These are phyloP conservation scores for Pogonomyrmex barbatus DNA, from an alignment of 1,140 invertebrate genomes.

Conservation along the genomic window DNA sequence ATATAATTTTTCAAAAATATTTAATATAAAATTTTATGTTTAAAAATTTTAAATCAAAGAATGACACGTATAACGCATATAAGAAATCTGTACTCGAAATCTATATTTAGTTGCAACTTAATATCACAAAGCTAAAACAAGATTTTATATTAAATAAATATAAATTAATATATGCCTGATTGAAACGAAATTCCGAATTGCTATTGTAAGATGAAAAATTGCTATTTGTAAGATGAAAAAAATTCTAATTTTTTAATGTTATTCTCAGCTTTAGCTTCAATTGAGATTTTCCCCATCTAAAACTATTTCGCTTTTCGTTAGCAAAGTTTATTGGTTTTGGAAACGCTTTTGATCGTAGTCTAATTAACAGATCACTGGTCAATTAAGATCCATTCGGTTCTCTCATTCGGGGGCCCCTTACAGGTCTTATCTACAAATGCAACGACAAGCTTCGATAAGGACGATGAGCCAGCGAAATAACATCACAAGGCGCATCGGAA, in stretches of 20 bases:
- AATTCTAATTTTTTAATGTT: constrained; percentile 21
- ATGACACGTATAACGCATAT: not conserved
- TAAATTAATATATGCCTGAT: not conserved
- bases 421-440: constrained; percentile 59
- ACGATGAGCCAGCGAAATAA: constrained; percentile 37
- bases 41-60: not conserved
- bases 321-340: constrained; percentile 34
- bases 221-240: not conserved
- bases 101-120: not conserved
- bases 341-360: constrained; percentile 35
- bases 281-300: not conserved
- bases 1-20: not conserved
- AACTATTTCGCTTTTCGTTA: constrained; percentile 20
- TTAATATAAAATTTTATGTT: not conserved
- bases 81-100: not conserved
- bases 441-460: constrained; percentile 59
- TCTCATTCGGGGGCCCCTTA: constrained; percentile 42
- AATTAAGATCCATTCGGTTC: constrained; percentile 65
- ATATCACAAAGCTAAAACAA: not conserved
- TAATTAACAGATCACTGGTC: constrained; percentile 65
- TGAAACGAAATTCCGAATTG: not conserved
- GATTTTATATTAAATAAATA: not conserved
- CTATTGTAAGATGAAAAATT: not conserved
- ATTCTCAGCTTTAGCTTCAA: not conserved
- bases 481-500: constrained; percentile 35